Percentiles rank a stretch among this genome's conserved stretches.
Evolutionary conservation across 2,113 vertebrate genomes (phyloP).

Genomic region (Azemiops feae): DNA sequence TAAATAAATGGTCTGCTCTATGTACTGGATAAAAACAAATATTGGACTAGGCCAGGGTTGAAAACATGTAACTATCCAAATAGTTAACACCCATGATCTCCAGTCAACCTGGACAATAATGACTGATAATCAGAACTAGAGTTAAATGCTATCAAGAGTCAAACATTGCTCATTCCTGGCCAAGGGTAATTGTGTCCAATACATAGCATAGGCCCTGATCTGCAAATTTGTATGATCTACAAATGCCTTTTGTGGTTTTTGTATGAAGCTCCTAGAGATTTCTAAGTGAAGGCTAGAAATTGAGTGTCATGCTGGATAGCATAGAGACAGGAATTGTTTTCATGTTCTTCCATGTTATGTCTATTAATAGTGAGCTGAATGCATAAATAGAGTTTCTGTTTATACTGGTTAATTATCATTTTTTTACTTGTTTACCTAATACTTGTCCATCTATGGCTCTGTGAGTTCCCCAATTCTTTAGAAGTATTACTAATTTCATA

Average conservation of each 20-base stretch:
- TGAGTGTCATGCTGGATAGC: neutral
- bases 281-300: neutral
- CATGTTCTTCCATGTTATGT: neutral
- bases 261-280: neutral
- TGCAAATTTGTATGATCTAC: neutral
- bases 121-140: neutral
- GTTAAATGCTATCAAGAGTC: neutral
- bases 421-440: neutral
- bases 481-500: neutral
- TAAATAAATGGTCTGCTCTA: neutral
- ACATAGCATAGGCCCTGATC: neutral
- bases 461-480: neutral
- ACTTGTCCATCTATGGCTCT: neutral
- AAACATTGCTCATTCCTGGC: neutral
- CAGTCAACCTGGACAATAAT: neutral
- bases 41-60: neutral
- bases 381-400: neutral
- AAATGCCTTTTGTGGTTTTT: neutral
- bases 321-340: neutral
- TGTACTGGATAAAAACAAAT: neutral
- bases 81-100: neutral
- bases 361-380: neutral
- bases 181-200: neutral
- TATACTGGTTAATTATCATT: neutral
- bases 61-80: neutral